Evolutionary conservation across 2,797 vertebrate species (phyloP), one percentile per base, ranked within the genome.

Genomic region (Anguilla pacifica): DNA sequence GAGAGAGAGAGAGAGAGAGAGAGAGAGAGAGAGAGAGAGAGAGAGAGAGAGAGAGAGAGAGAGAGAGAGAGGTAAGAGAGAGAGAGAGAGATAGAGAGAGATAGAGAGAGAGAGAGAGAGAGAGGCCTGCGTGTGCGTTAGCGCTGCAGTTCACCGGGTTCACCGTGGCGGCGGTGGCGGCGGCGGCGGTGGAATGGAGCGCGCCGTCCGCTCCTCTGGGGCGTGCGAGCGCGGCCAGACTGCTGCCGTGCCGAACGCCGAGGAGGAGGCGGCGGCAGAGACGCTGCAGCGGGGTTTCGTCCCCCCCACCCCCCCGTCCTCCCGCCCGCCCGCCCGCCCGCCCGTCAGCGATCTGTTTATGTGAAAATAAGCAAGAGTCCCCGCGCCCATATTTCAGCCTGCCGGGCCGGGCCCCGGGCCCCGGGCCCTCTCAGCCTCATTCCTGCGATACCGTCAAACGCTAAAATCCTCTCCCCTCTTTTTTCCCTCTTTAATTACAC

Each of bases 141-240:
- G 35, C 35, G 55, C 55, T 83, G 70, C 91, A 92, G 94, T 94
- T 95, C 92, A 93, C 85, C 28, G 92, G 90, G 94, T 94, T 94
- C 93, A 91, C 79, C 88, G 90, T 53, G 22, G 86, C 2, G 49
- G 49, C 9, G 49, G 4, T 2, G 49, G 49, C 9, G 49, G 9
- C 49, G 49, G 49, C 49, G 49, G 49, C 49, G 4, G 4, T 86
- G 84, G 89, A 92, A 89, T 91, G 85, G 89, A 93, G 90, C 90
- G 70, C 92, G 92, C 92, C 91, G 87, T 91, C 89, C 91, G 35
- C 93, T 91, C 86, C 3, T 70, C 88, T 89, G 81, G n/a, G 43
- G 22, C 67, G 82, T 89, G 81, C 86, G 87, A 92, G 89, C 87
- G 89, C 17, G 89, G 90, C 91, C 86, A 67, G 84, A 86, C 1